Base-by-base conservation (phyloP, 2,797 vertebrate genomes). In the Anabacerthia variegaticeps region DNA sequence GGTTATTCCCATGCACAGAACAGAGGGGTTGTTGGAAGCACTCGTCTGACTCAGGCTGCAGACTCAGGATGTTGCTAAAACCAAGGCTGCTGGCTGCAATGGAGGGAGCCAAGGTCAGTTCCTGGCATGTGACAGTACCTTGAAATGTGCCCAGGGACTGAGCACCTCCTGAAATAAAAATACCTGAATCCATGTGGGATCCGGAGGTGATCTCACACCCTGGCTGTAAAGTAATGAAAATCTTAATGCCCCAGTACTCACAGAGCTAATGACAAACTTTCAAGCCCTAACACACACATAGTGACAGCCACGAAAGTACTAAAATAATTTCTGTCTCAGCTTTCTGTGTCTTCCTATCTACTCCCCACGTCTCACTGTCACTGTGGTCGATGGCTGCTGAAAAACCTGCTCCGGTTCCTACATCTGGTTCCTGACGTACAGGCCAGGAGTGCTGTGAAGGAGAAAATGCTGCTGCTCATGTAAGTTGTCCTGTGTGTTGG, bases 401-500 rank as follows among this genome's bases (percentile, higher is more conserved):
- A 88, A 84, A 84, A 62, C 77, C 74, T 69, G 65, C 66, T 95
- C 90, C 8, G 0, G 69, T 66, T 81, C 83, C 83, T 32, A 3
- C 79, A n/a, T 73, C 92, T 78, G 63, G 27, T 78, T 85, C 80
- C 48, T 51, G 82, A 92, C 0, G 1, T 8, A 63, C 69, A 52
- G 74, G 90, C 92, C 90, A 84, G 92, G 89, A 88, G 8, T 1
- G 3, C 83, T 69, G 79, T 41, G 85, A 92, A 90, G 89, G 76
- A 92, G 80, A 81, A 84, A 95, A 80, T 1, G 43, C 79, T 91
- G 87, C 83, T 76, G 93, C 74, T 79, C 83, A 3, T 95, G 94
- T 93, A 90, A 88, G 85, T 90, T 90, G 93, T 95, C 95, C 90
- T 90, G 74, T 59, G 76, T n/a, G 51, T 52, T 95, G 95, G 94